These are phyloP conservation scores for Casuarius casuarius DNA, from an alignment of 2,113 vertebrate genomes.

Conservation along the genomic window DNA sequence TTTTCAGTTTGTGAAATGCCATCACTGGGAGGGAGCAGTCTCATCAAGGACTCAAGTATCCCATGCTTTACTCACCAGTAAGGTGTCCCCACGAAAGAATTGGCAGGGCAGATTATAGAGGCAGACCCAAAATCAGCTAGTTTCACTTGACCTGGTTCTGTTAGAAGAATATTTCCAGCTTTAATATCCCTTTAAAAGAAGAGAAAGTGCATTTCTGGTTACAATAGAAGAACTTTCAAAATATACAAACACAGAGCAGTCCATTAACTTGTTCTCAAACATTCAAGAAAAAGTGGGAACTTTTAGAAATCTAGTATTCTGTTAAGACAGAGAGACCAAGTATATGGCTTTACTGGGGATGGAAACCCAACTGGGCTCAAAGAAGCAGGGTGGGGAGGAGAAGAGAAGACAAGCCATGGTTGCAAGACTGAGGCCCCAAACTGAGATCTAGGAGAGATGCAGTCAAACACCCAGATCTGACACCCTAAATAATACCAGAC, in stretches of 20 bases:
- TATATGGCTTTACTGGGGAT: neutral
- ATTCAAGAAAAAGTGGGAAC: neutral
- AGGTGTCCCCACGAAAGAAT: slow-evolving; percentile 98
- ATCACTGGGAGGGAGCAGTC: neutral
- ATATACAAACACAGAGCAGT: neutral
- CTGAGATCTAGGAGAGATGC: neutral
- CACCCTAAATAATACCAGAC: neutral
- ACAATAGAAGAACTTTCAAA: neutral
- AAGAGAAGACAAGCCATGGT: neutral
- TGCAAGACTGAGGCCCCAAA: neutral
- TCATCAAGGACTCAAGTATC: neutral
- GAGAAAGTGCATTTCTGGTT: neutral
- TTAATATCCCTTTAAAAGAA: slow-evolving; percentile 91
- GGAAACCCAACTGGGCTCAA: neutral
- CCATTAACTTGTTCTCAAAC: neutral
- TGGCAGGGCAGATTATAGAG: slow-evolving; percentile 96
- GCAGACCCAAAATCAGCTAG: slow-evolving; percentile 99
- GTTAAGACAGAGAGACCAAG: neutral
- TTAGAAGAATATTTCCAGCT: slow-evolving; percentile 98
- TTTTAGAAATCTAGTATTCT: neutral
- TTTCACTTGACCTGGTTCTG: slow-evolving; percentile 97
- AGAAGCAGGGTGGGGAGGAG: neutral
- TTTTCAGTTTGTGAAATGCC: neutral
- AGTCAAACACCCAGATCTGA: neutral
- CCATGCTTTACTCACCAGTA: slow-evolving; percentile 88